Conservation (phyloP, 64 coral and sea anemone genomes). For the Stichodactyla helianthus region DNA sequence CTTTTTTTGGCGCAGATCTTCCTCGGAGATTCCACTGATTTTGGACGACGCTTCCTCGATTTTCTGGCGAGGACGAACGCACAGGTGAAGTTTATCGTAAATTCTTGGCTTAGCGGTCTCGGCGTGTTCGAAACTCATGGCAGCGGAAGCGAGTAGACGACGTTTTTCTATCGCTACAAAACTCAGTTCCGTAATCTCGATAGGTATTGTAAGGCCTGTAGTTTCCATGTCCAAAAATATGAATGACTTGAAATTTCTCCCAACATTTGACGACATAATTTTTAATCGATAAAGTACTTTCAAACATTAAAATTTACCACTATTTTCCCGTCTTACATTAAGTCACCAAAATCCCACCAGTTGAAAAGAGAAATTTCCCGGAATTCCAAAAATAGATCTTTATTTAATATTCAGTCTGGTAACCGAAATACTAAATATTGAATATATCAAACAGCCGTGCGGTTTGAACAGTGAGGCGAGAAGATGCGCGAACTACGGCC, state of each 20-base stretch:
- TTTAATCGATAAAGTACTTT: not conserved
- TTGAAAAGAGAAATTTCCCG: too few species aligned
- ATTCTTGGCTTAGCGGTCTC: constrained; percentile 18
- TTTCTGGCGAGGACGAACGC: constrained; percentile 41
- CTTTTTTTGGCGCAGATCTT: constrained; percentile 24
- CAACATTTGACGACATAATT: not conserved
- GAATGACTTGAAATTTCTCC: not conserved
- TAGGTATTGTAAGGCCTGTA: constrained; percentile 41
- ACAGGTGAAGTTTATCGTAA: constrained; percentile 58
- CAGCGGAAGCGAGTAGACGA: constrained; percentile 9
- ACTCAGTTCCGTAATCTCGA: constrained; percentile 64
- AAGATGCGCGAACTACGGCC: too few species aligned
- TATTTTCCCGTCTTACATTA: too few species aligned
- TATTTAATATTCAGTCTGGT: too few species aligned
- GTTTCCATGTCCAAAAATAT: constrained; percentile 73
- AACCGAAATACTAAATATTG: too few species aligned
- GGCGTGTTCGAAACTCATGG: not conserved
- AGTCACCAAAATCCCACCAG: too few species aligned
- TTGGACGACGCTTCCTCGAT: constrained; percentile 28
- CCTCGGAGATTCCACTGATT: constrained; percentile 37
- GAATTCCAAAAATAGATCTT: too few species aligned
- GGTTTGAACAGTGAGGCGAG: too few species aligned
- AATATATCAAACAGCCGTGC: too few species aligned
- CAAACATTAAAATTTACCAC: too few species aligned
- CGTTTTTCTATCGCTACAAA: constrained; percentile 37